Percentiles rank a stretch among this genome's conserved stretches.
Conservation (phyloP, 2,797 vertebrate species). For the Leucoraja ocellata region DNA sequence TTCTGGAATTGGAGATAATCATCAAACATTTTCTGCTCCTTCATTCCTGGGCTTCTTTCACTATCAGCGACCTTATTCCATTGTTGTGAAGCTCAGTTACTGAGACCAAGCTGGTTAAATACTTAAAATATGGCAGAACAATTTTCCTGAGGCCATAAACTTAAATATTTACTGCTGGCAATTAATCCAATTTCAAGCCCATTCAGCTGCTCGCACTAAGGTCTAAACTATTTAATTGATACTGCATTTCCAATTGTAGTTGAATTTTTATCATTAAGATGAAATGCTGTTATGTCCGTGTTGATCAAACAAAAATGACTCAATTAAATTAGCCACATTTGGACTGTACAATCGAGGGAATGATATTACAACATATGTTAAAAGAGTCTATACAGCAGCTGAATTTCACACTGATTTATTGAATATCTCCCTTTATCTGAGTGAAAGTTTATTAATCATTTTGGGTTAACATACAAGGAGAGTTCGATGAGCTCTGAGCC, state of each 20-base stretch:
- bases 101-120: not conserved
- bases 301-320: not conserved
- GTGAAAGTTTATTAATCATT: not conserved
- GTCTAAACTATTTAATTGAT: not conserved
- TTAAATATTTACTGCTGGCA: not conserved
- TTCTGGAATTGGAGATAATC: not conserved
- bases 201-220: not conserved
- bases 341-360: not conserved
- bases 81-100: not conserved
- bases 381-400: not conserved
- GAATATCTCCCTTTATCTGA: not conserved
- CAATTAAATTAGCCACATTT: not conserved
- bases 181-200: not conserved
- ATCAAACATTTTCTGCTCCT: not conserved
- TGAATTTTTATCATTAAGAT: not conserved
- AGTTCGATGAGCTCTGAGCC: too few relatives aligned
- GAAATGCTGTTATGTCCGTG: not conserved
- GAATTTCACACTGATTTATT: not conserved
- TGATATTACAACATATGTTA: not conserved
- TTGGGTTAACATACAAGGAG: too few relatives aligned
- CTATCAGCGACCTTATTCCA: not conserved
- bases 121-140: conserved; percentile 10
- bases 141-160: not conserved
- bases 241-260: conserved; percentile 17
- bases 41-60: not conserved